Base-by-base conservation (phyloP, 2,113 vertebrate genomes). In the Neotoma lepida region DNA sequence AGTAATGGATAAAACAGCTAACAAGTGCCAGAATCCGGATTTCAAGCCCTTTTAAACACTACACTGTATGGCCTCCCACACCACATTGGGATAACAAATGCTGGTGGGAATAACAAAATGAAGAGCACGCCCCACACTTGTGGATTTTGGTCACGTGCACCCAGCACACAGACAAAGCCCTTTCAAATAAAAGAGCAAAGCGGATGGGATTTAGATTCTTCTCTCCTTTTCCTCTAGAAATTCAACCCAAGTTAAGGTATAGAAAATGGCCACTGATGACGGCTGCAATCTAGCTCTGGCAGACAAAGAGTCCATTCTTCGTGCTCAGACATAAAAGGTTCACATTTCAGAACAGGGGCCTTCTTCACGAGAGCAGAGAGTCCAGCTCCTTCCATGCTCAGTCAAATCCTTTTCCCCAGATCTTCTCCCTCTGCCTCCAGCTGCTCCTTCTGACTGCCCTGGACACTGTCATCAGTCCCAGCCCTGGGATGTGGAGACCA, bases 121-220 rank as follows among this genome's bases (percentile, higher is more conserved):
- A 70, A 92, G 64, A 44, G 46, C 58, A 46, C 9, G 18, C 6
- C 0, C 35, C n/a, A 30, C 9, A 56, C 88, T 95, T 94, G 80
- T 44, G 84, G 80, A 96, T 94, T 93, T 95, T 39, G 86, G 80
- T 97, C 95, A 96, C 26, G 12, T 66, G 93, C 88, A n/a, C 44
- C 89, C 70, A 82, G 85, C 76, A 80, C 85, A 91, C 89, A 96
- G 94, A 92, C 91, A 94, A 96, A 97, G 88, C 88, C 80, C 46
- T 96, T 93, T 73, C 64, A 95, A 94, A 95, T 93, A 81, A 95
- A 96, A 95, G 68, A 90, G 89, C 39, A 63, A 91, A 96, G 81
- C 68, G 58, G 80, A 71, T 49, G 61, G 58, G 85, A 86, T 91
- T 97, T 94, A 87, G 74, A 94, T 82, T 86, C 54, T 80, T 66